Base-by-base conservation (phyloP, 2,888 invertebrate species). In the Habrosyne pyritoides region DNA sequence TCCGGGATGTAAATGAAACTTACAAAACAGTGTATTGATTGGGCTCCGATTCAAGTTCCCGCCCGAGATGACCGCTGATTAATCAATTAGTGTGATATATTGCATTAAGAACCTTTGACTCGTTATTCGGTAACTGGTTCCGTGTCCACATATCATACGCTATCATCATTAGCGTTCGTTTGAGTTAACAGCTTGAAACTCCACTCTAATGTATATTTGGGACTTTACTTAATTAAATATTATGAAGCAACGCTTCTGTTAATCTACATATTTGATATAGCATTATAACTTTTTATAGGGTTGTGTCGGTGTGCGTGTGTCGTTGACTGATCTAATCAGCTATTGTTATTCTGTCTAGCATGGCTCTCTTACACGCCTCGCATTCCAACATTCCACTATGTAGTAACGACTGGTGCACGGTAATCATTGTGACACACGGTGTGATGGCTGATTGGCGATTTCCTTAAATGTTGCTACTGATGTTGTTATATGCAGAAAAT, bases 341-440 rank as follows among this genome's bases (percentile, higher is more conserved):
- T 7, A 21, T 30, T 30, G 28, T 14, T 47, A 18, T 47, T 28
- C 28, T 28, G 46, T 22, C 12, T 42, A 26, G 22, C 50, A 33
- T 21, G 53, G 42, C 12, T 50, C 42, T 14, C 42, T 12, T 48
- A 50, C 49, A 50, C 56, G 30, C 24, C 21, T 18, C 26, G 33
- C 21, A 53, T 42, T 42, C 42, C 42, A 42, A 42, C 42, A 42
- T 42, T 42, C 42, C 18, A 8, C 14, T 36, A 7, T 36, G 12
- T 2, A 14, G 12, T 30, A 14, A 36, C 14, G 36, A 36, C 6
- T 36, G 12, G 36, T 36, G 3, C 14, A 14, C 36, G n/a, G 36
- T 36, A 14, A 14, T 36, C n/a, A 18, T 42, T 18, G 42, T 18
- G 18, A 18, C 42, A 14, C 42, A 42, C 1, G 42, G 18, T 8